Percentiles rank a stretch among this genome's conserved stretches.
phyloP scores from a whole-genome alignment of 2,888 invertebrate species.

The Drosophila suboccidentalis region DNA sequence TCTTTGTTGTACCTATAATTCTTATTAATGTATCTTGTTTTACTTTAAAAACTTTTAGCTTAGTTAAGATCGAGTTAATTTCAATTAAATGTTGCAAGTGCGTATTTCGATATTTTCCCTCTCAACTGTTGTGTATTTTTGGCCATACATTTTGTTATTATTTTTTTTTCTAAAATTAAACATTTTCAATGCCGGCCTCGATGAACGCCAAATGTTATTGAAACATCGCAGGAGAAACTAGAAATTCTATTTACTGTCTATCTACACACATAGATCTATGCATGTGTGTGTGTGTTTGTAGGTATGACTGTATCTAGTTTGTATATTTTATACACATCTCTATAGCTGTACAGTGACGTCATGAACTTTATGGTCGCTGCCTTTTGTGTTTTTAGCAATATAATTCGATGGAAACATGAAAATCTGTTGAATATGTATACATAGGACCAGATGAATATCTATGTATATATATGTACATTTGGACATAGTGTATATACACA shows the following conservation, averaged over 20 bases:
- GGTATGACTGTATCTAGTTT: slow-evolving; percentile 16
- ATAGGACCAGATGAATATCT: slow-evolving; percentile 11
- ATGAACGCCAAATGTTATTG: slow-evolving; percentile 71
- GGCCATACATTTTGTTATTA: slow-evolving; percentile 60
- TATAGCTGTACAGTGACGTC: slow-evolving; percentile 56
- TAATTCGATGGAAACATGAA: slow-evolving; percentile 50
- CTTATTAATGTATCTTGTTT: too few relatives aligned
- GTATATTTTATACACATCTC: slow-evolving; percentile 14
- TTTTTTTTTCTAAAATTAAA: slow-evolving; percentile 71
- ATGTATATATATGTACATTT: not conserved
- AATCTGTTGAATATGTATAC: slow-evolving; percentile 25
- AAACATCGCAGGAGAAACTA: slow-evolving; percentile 56
- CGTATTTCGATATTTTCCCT: slow-evolving; percentile 15
- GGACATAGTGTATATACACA: slow-evolving; percentile 3
- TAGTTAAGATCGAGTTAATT: too few relatives aligned
- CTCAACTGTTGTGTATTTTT: slow-evolving; percentile 49
- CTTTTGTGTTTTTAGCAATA: slow-evolving; percentile 56
- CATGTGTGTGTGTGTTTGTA: slow-evolving; percentile 18
- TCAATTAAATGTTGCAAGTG: slow-evolving; percentile 7
- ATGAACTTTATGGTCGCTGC: slow-evolving; percentile 56
- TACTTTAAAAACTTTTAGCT: too few relatives aligned
- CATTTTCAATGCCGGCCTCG: slow-evolving; percentile 73
- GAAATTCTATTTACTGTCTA: slow-evolving; percentile 65
- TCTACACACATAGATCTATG: not conserved
- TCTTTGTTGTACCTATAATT: too few relatives aligned